These are phyloP conservation scores for Drosophila parabipectinata DNA, from an alignment of 1,140 invertebrate species.

Conservation along the genomic window DNA sequence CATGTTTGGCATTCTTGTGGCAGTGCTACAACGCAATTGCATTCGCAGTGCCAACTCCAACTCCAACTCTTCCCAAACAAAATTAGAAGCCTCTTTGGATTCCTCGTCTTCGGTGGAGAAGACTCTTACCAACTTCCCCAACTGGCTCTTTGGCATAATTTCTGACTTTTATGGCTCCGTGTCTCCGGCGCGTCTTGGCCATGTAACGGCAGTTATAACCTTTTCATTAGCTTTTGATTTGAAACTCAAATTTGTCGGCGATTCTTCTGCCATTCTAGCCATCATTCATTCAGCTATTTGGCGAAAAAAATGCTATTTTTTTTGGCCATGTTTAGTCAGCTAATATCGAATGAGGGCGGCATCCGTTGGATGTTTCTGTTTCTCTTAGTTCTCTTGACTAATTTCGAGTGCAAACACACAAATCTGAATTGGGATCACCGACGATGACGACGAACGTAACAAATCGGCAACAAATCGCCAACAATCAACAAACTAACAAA, in stretches of 20 bases:
- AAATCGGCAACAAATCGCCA: background rate
- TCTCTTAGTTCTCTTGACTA: constrained; percentile 20
- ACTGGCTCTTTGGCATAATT: constrained; percentile 61
- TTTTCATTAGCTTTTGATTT: constrained; percentile 79
- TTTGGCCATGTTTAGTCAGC: constrained; percentile 58
- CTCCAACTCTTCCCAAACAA: constrained; percentile 22
- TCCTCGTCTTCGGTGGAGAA: background rate
- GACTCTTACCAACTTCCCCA: background rate
- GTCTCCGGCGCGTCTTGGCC: constrained; percentile 12
- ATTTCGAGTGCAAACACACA: constrained; percentile 66
- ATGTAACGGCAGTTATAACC: constrained; percentile 74
- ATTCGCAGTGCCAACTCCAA: background rate
- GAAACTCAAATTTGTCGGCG: constrained; percentile 65
- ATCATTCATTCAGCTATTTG: background rate
- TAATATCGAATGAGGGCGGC: constrained; percentile 59
- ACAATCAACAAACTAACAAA: background rate
- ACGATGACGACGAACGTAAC: constrained; percentile 5
- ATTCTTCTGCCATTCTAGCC: constrained; percentile 38
- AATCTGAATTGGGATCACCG: constrained; percentile 56
- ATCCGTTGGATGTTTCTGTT: constrained; percentile 16
- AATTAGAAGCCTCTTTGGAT: constrained; percentile 51
- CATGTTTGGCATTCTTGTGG: constrained; percentile 61
- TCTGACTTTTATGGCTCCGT: constrained; percentile 43
- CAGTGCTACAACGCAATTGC: constrained; percentile 11
- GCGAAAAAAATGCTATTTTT: background rate